A percentile compares a stretch with the other conserved stretches of the same genome.
Evolutionary conservation across 2,797 vertebrate species (phyloP).

Genomic region (Jordanella pulchra): DNA sequence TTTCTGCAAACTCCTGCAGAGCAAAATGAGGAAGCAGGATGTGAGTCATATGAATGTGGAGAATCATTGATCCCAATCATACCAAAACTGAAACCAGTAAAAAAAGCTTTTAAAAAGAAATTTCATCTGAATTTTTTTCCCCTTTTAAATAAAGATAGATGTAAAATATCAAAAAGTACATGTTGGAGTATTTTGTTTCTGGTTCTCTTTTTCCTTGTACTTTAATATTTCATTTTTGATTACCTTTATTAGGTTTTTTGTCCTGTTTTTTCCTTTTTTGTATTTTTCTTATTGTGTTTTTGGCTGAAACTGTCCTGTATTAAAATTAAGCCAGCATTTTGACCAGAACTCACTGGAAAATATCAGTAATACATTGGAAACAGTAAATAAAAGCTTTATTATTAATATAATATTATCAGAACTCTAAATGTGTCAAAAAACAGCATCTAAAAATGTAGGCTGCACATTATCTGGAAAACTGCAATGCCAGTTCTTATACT

Average conservation of each 20-base stretch:
- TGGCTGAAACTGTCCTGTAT: neutral
- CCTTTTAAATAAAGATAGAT: neutral
- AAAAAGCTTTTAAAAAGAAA: constrained; percentile 2
- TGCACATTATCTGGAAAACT: neutral
- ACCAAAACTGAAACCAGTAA: neutral
- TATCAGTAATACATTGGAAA: neutral
- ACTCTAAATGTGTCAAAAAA: neutral
- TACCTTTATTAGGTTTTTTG: neutral
- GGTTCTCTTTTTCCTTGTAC: neutral
- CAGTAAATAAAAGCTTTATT: neutral
- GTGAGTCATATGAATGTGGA: neutral
- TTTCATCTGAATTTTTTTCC: neutral
- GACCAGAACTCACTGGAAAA: neutral
- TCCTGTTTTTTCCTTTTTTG: too few species aligned
- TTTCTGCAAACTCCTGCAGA: constrained; percentile 84
- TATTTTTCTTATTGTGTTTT: neutral
- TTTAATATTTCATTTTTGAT: neutral
- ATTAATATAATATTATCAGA: neutral
- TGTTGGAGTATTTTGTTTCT: constrained; percentile 14
- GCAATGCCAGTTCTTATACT: neutral
- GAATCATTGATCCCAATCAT: neutral
- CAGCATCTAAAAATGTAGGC: neutral
- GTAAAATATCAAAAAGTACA: neutral
- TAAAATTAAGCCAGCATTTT: neutral
- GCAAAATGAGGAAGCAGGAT: constrained; percentile 10